phyloP scores from a whole-genome alignment of 2,888 invertebrate genomes.

The Cataglyphis albicans region DNA sequence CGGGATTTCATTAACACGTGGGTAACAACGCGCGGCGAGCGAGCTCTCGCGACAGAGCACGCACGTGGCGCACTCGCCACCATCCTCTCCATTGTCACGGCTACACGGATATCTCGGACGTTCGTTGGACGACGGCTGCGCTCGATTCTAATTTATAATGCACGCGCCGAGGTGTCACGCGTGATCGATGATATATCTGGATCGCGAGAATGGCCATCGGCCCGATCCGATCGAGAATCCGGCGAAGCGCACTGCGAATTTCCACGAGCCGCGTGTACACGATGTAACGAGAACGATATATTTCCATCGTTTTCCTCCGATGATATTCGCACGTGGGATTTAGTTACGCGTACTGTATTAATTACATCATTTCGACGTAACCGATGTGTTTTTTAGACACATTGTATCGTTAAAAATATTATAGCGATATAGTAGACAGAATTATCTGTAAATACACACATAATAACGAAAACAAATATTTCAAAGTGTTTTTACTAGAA shows the following conservation, averaged over 20 bases:
- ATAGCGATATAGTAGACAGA: background rate
- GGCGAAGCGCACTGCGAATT: constrained; percentile 20
- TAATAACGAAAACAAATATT: background rate
- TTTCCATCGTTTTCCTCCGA: background rate
- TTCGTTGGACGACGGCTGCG: constrained; percentile 39
- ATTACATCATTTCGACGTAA: constrained; percentile 35
- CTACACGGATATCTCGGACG: constrained; percentile 45
- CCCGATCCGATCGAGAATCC: background rate
- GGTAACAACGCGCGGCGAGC: constrained; percentile 41
- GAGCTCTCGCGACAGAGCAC: background rate
- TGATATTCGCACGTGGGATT: constrained; percentile 22
- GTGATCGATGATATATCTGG: constrained; percentile 45
- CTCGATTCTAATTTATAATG: constrained; percentile 52
- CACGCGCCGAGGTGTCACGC: constrained; percentile 24
- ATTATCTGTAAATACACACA: background rate
- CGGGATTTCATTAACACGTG: constrained; percentile 71
- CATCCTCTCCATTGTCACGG: constrained; percentile 28
- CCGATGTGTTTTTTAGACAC: background rate
- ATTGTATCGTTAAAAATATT: background rate
- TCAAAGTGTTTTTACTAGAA: too few species aligned
- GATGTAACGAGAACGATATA: constrained; percentile 1
- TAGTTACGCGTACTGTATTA: constrained; percentile 23
- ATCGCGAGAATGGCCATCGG: constrained; percentile 11
- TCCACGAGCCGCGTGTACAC: background rate
- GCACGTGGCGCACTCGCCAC: constrained; percentile 22